Conservation (phyloP, 2,113 vertebrate species). For the Leiothrix lutea region DNA sequence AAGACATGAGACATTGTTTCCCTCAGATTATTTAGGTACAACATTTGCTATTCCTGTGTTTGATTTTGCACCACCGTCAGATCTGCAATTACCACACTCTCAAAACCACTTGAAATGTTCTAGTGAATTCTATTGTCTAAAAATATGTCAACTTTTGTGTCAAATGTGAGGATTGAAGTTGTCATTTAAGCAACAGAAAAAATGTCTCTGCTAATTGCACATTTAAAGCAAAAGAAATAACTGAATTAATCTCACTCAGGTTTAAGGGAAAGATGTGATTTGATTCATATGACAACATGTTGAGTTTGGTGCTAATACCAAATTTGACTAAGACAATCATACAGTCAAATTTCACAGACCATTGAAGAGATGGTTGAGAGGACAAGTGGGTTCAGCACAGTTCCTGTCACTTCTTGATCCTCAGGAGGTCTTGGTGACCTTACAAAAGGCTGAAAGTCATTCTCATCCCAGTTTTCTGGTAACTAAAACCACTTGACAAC, state of each 20-base stretch:
- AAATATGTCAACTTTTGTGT: constrained; percentile 64
- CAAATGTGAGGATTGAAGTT: constrained; percentile 56
- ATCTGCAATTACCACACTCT: constrained; percentile 57
- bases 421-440: not conserved
- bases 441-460: not conserved
- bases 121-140: constrained; percentile 58
- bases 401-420: not conserved
- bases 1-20: constrained; percentile 36
- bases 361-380: not conserved
- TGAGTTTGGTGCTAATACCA: not conserved
- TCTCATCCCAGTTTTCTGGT: not conserved
- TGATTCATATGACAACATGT: not conserved
- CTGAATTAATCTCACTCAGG: constrained; percentile 38
- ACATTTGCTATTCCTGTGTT: constrained; percentile 54
- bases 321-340: not conserved
- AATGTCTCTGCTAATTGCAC: constrained; percentile 41
- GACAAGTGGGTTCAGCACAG: not conserved
- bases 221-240: constrained; percentile 37
- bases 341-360: not conserved
- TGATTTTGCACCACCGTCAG: constrained; percentile 35
- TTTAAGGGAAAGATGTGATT: constrained; percentile 29
- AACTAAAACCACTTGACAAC: not conserved
- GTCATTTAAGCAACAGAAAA: constrained; percentile 50
- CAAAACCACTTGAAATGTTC: constrained; percentile 14
- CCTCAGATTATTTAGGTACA: constrained; percentile 58